Evolutionary conservation across 2,888 invertebrate species (phyloP), one percentile per base, ranked within the genome.

Genomic region (Chrysomela aeneicollis): DNA sequence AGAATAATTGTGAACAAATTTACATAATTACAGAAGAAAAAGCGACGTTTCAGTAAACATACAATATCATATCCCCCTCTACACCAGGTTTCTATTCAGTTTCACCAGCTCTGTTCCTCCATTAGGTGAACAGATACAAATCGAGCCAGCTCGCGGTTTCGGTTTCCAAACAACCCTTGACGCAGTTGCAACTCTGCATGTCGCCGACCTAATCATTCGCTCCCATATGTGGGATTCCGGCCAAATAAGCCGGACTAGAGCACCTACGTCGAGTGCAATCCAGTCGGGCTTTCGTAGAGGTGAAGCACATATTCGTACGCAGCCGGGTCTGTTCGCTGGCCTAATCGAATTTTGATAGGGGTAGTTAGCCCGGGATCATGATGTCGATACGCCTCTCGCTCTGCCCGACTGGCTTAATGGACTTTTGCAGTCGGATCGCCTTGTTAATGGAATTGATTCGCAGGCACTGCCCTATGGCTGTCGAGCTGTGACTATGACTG

Each of bases 271-370:
- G 42, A 42, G 42, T n/a, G 42, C 42, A n/a, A 42, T 8, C 42
- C 42, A 15, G 37, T 26, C 17, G 26, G 46, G 26, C 18, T 22
- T 42, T 54, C 55, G 15, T 42, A 55, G n/a, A n/a, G 42, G 55
- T 57, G 46, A 46, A 47, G 57, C 47, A 46, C 46, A 57, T n/a
- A 26, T 15, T 10, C 22, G 15, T 21, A 42, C 35, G 10, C 12
- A 42, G 42, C 12, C n/a, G n/a, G n/a, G n/a, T n/a, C 42, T 42
- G 12, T 12, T 3, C 42, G 26, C 32, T 22, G 26, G 22, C 57
- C 19, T 26, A 57, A 57, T 46, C 22, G 26, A 57, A 57, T 57
- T 57, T 17, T 42, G 57, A 57, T 46, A 57, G 6, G 57, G 55
- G 9, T 55, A 42, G 18, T 37, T 37, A 26, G 55, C 10, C 42